phyloP scores from a whole-genome alignment of 35 echinoderm and acorn worm species.

The Ophiothrix spiculata region DNA sequence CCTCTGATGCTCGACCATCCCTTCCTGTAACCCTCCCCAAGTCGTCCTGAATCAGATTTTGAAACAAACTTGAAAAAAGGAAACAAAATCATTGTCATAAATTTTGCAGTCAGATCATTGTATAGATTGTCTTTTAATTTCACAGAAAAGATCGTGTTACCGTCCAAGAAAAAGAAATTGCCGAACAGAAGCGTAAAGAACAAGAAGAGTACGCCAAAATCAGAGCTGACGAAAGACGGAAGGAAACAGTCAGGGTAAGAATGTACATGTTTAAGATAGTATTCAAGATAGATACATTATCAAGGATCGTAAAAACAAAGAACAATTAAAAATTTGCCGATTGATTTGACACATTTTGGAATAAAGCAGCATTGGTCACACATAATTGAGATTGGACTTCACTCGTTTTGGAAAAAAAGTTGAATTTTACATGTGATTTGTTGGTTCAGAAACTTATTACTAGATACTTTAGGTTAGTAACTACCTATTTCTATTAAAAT shows the following conservation, averaged over 20 bases:
- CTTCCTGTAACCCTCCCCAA: neutral
- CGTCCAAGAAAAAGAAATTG: slow-evolving; percentile 83
- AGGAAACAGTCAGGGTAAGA: slow-evolving; percentile 78
- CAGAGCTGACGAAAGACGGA: slow-evolving; percentile 65
- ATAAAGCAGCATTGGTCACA: too few relatives aligned
- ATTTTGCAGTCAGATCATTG: neutral
- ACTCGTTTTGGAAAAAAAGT: too few relatives aligned
- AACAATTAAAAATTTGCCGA: too few relatives aligned
- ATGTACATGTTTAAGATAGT: too few relatives aligned
- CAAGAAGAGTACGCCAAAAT: slow-evolving; percentile 63
- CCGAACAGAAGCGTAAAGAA: slow-evolving; percentile 56
- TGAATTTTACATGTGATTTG: too few relatives aligned
- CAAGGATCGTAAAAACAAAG: too few relatives aligned
- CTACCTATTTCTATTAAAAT: too few relatives aligned
- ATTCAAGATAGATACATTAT: too few relatives aligned
- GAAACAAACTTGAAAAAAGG: neutral
- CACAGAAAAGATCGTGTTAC: slow-evolving; percentile 81
- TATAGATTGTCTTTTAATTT: neutral
- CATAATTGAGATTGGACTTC: too few relatives aligned
- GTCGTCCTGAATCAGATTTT: neutral
- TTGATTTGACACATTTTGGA: too few relatives aligned
- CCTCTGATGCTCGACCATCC: neutral
- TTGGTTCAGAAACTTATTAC: too few relatives aligned
- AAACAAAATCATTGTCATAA: neutral
- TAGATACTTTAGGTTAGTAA: too few relatives aligned